These are phyloP conservation scores for Gavia stellata DNA, from an alignment of 2,113 vertebrate genomes.

Conservation along the genomic window DNA sequence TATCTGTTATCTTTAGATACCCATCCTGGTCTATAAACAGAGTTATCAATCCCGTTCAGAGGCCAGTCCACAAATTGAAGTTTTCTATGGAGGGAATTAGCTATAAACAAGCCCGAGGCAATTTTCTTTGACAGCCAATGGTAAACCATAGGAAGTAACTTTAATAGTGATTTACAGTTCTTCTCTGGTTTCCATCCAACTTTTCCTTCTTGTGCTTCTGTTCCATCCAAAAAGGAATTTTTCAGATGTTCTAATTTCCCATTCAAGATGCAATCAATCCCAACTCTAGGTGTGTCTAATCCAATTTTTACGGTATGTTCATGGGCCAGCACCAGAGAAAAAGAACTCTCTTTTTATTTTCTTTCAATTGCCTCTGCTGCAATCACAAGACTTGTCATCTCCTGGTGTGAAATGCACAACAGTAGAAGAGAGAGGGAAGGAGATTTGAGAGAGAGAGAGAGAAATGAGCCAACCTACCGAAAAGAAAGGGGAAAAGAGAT, in stretches of 20 bases:
- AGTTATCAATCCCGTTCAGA: constrained; percentile 71
- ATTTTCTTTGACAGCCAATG: constrained; percentile 69
- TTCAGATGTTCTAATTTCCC: constrained; percentile 72
- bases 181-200: constrained; percentile 73
- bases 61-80: constrained; percentile 67
- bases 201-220: constrained; percentile 66
- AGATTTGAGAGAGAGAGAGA: background rate
- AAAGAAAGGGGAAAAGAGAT: background rate
- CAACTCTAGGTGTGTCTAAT: constrained; percentile 67
- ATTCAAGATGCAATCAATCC: constrained; percentile 72
- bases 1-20: constrained; percentile 67
- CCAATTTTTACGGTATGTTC: constrained; percentile 62
- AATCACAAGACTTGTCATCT: constrained; percentile 64
- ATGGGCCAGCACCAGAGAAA: constrained; percentile 45
- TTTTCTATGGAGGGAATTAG: constrained; percentile 69
- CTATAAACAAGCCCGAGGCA: constrained; percentile 67
- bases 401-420: constrained; percentile 64
- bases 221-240: constrained; percentile 65
- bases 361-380: constrained; percentile 57
- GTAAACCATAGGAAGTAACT: constrained; percentile 68
- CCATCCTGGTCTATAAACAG: constrained; percentile 57
- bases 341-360: constrained; percentile 56
- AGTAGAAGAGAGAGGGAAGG: background rate
- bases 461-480: background rate
- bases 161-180: constrained; percentile 70